phyloP scores from a whole-genome alignment of 1,140 invertebrate genomes.

The Brachionus plicatilis region DNA sequence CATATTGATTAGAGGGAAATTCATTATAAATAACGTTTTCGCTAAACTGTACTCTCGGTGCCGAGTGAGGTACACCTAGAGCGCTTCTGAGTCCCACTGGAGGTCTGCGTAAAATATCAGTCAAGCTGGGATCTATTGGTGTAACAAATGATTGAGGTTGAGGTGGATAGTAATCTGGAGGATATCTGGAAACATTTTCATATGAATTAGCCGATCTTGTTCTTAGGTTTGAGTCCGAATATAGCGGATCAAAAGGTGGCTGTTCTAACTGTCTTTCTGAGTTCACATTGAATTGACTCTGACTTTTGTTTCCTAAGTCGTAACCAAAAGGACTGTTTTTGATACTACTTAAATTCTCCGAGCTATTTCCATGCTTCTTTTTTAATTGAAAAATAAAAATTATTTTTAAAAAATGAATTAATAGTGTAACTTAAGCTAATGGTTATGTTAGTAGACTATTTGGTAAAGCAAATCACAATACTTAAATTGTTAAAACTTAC shows the following conservation, averaged over 20 bases:
- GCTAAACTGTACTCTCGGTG: not conserved
- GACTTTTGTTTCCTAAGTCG: not conserved
- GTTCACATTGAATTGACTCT: constrained; percentile 7
- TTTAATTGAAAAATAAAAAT: not conserved
- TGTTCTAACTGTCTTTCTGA: not conserved
- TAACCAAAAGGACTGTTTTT: not conserved
- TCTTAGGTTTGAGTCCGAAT: not conserved
- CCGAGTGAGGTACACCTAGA: not conserved
- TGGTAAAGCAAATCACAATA: not conserved
- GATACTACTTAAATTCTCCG: not conserved
- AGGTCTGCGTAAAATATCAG: constrained; percentile 19
- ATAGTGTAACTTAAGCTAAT: not conserved
- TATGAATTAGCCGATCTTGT: constrained; percentile 20
- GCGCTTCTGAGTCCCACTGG: constrained; percentile 25
- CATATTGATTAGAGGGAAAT: not conserved
- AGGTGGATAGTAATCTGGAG: not conserved
- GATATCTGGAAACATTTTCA: constrained; percentile 4
- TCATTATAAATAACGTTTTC: not conserved
- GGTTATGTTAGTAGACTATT: not conserved
- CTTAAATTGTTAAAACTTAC: not conserved
- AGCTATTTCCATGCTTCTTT: not conserved
- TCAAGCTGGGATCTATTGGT: not conserved
- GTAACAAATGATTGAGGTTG: not conserved
- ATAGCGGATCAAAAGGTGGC: not conserved
- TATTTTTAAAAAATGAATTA: not conserved